Evolutionary conservation across 2,797 vertebrate genomes (phyloP).

Genomic region (Eptatretus atami): DNA sequence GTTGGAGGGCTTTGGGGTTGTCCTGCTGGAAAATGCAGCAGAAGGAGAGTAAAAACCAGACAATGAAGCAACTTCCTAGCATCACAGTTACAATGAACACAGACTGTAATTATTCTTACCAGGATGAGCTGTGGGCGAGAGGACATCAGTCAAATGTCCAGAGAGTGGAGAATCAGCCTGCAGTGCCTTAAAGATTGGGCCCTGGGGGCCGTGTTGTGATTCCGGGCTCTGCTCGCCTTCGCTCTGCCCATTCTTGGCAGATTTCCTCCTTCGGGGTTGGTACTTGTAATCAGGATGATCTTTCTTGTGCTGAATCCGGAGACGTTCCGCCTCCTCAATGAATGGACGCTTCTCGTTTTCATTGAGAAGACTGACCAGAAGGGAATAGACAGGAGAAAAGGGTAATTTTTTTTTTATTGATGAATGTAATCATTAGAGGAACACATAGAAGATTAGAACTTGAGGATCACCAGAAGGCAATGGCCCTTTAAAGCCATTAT

Average conservation of each 20-base stretch:
- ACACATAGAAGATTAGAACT: no score
- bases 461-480: no score
- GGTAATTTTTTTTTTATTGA: no score
- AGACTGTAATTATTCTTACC: constrained; percentile 18
- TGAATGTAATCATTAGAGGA: no score
- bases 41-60: no score
- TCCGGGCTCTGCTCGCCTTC: constrained; percentile 49
- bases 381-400: no score
- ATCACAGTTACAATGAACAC: no score
- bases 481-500: no score
- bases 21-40: constrained; percentile 17
- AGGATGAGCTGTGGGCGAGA: constrained; percentile 69
- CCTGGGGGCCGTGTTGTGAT: constrained; percentile 86
- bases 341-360: constrained; percentile 87
- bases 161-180: constrained; percentile 56
- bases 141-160: constrained; percentile 31
- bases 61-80: no score
- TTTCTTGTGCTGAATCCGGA: constrained; percentile 89
- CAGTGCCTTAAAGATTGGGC: constrained; percentile 81
- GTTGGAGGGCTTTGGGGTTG: constrained; percentile 73
- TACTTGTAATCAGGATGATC: constrained; percentile 98
- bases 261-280: constrained; percentile 67
- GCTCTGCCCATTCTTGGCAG: constrained; percentile 51
- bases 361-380: constrained; percentile 32
- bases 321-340: constrained; percentile 68